Evolutionary conservation across 2,888 invertebrate species (phyloP), one percentile per base, ranked within the genome.

Genomic region (Dichetophora obliterata): DNA sequence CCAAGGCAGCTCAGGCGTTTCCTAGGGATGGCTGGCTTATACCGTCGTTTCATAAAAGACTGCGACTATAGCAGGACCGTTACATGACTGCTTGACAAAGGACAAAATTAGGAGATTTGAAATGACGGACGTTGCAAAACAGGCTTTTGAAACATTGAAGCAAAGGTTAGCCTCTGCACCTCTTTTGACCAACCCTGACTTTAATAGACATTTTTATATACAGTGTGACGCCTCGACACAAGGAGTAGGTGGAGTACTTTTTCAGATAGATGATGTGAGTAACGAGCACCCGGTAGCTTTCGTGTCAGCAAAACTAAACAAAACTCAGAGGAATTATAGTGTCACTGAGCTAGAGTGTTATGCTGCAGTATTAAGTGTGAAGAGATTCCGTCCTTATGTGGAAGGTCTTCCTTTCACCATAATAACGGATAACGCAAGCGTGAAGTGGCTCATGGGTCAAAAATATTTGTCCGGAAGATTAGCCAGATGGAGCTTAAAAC

Each of bases 381-480:
- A 79, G 22, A 75, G 48, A 24, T 79, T 80, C 37, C 52, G 77
- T 27, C 63, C 77, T 0, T 78, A 79, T 65, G 70, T 78, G 16
- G 78, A 80, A 57, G 84, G 84, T 0, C 77, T 80, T 6, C 66
- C 63, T 16, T 81, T 82, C 61, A 79, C 16, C 5, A 80, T 81
- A 0, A 34, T 77, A 19, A 81, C 84, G 6, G 85, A 85, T 77
- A 82, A 83, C 59, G 77, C 80, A 27, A 80, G 82, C 16, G 61
- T 85, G 0, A 8, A 48, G 14, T 48, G 48, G 48, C 48, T 48
- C 14, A 48, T 48, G 48, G 8, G 48, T 9, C 48, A 48, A 14
- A 14, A 8, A 48, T 8, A 48, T 48, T 48, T 48, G 14, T 9
- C 8, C 48, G 48, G 48, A 48, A 48, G 48, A 48, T 48, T 48